Base-by-base conservation (phyloP, 2,888 invertebrate species). In the Drosophila paracracens region DNA sequence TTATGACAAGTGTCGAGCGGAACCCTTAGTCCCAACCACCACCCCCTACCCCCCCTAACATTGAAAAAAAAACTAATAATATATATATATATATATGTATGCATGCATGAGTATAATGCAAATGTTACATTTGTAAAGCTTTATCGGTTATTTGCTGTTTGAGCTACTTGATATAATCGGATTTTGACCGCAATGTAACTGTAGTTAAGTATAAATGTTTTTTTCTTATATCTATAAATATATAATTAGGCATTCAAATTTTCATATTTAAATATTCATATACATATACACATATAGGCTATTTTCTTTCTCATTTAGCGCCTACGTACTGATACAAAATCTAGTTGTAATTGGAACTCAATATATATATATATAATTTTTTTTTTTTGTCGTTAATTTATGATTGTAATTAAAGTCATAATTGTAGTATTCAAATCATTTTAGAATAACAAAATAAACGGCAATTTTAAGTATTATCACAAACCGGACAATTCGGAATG, bases 101-200 rank as follows among this genome's bases (percentile, higher is more conserved):
- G 48, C n/a, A 35, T 31, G 46, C 1, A 29, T 33, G 40, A 66
- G 35, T 46, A 61, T 25, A 54, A 51, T 48, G 25, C 56, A 68
- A 75, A 59, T 76, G 74, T 69, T 74, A 75, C 54, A 63, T 63
- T 75, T 70, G 31, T 74, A 74, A 64, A 79, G 71, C 76, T 79
- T 80, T 76, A 71, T 43, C 76, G 72, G 63, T 65, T 76, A 68
- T 65, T 59, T 70, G 71, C 79, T 76, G 73, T 59, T 56, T 43
- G 50, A 59, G 70, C 62, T 56, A 51, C 38, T 56, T 53, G 46
- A 54, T 59, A 70, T 67, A 78, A 67, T 72, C 61, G 82, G 71
- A 82, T 79, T 73, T 69, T 53, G 85, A 88, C 88, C 84, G 85
- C 85, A 82, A 76, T 80, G 63, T 88, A 79, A 56, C 46, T 80